Evolutionary conservation across 2,888 invertebrate species (phyloP).

Genomic region (Spodoptera exigua): DNA sequence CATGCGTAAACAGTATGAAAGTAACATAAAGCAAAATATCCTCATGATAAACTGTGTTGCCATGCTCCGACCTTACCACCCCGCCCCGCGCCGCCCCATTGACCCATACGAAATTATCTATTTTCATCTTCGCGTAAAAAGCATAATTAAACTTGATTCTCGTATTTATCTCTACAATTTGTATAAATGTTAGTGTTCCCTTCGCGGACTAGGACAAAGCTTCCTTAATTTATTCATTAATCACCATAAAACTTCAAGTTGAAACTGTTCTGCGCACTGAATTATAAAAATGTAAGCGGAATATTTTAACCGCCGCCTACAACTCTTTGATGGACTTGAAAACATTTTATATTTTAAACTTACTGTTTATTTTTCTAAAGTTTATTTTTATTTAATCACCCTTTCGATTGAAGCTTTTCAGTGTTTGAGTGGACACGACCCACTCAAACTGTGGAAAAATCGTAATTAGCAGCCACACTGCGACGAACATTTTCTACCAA

Average conservation of each 20-base stretch:
- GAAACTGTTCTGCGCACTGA: constrained; percentile 27
- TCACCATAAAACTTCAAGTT: constrained; percentile 45
- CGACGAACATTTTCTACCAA: too few species aligned
- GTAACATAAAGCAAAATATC: too few species aligned
- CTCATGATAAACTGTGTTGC: too few species aligned
- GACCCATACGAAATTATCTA: too few species aligned
- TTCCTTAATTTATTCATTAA: constrained; percentile 44
- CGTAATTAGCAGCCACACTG: too few species aligned
- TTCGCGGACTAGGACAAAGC: constrained; percentile 21
- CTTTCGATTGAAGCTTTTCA: constrained; percentile 5
- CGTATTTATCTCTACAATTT: constrained; percentile 16
- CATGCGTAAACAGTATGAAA: too few species aligned
- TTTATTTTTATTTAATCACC: not conserved
- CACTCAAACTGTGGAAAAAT: too few species aligned
- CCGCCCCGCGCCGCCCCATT: too few species aligned
- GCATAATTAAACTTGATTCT: constrained; percentile 2
- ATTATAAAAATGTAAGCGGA: constrained; percentile 45
- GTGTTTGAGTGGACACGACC: too few species aligned
- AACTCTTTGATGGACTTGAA: constrained; percentile 21
- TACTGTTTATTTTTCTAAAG: constrained; percentile 4
- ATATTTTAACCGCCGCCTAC: constrained; percentile 23
- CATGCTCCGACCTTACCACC: too few species aligned
- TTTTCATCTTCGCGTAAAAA: not conserved
- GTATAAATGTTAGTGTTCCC: constrained; percentile 25
- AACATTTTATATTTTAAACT: constrained; percentile 30